Evolutionary conservation across 2,888 invertebrate genomes (phyloP), one percentile per base, ranked within the genome.

Genomic region (Trissolcus japonicus): DNA sequence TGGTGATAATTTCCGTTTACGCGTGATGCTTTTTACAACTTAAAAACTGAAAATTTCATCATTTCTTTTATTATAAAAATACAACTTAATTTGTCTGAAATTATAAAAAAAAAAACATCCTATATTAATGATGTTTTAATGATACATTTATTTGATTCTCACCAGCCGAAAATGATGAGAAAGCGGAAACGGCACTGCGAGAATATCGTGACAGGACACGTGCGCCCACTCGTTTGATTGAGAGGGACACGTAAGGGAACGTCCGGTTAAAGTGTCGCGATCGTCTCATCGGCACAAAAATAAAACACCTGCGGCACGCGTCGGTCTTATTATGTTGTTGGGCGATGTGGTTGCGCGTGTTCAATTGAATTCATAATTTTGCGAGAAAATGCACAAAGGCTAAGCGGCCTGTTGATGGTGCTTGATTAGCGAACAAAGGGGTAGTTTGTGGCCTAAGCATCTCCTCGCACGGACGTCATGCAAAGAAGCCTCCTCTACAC

Each of bases 241-340:
- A 46, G 57, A 62, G 21, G 13, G 67, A 59, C 75, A 62, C 73
- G 71, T 66, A 61, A 65, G 78, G 66, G 71, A 76, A 67, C 66
- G 75, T 80, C 76, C 73, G 78, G 62, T 68, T 48, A 59, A 71
- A 78, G 76, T 73, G 74, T 80, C 78, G 76, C 75, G 71, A 69
- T 76, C 72, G 72, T 75, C 76, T 59, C 67, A 79, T 79, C 72
- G 67, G 73, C 17, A 50, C 21, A 69, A 76, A 63, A 74, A 76
- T 56, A 71, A 78, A 78, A 80, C 80, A 80, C 79, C 80, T 80
- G 80, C 79, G 79, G 61, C 80, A 80, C 80, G 80, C 78, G 80
- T 48, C 80, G 57, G 16, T 13, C 76, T 79, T 71, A 78, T 78
- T 79, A 76, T 74, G 67, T 71, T 54, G 67, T 65, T 69, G 67